Evolutionary conservation across 2,888 invertebrate species (phyloP).

Genomic region (Amphipyra berbera): DNA sequence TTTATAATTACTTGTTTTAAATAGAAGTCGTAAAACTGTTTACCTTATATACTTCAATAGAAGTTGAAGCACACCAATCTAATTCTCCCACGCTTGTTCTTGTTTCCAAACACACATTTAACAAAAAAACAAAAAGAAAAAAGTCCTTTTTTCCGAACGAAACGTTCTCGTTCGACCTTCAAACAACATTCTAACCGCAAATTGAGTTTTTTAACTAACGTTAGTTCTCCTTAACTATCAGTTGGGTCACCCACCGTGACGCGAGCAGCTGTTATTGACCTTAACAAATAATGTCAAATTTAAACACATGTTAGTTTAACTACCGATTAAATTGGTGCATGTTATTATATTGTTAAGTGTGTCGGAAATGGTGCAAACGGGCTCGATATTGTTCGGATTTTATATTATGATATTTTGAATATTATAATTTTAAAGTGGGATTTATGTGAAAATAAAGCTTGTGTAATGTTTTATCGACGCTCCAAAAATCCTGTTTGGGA

Average conservation of each 20-base stretch:
- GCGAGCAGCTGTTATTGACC: conserved; percentile 52
- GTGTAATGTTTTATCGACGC: too few species aligned
- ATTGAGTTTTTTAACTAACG: conserved; percentile 58
- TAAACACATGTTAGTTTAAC: conserved; percentile 61
- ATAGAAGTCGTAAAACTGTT: conserved; percentile 11
- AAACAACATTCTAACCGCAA: conserved; percentile 60
- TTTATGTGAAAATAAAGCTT: too few species aligned
- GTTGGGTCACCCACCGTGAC: conserved; percentile 61
- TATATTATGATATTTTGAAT: neutral
- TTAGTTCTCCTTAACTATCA: conserved; percentile 44
- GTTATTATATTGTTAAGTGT: conserved; percentile 13
- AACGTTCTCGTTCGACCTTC: conserved; percentile 53
- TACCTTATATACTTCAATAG: conserved; percentile 17
- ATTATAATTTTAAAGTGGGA: neutral
- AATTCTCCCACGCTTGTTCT: conserved; percentile 52
- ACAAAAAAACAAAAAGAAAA: conserved; percentile 32
- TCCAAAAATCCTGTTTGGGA: too few species aligned
- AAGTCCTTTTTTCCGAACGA: conserved; percentile 39
- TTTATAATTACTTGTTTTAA: neutral
- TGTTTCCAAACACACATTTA: conserved; percentile 43
- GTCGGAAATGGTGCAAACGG: conserved; percentile 29
- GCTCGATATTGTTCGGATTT: conserved; percentile 7
- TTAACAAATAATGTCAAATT: conserved; percentile 66
- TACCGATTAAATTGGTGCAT: conserved; percentile 42
- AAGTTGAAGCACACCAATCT: conserved; percentile 23